Percentiles rank a stretch among this genome's conserved stretches.
phyloP scores from a whole-genome alignment of 2,797 vertebrate species.

The Tenualosa ilisha region DNA sequence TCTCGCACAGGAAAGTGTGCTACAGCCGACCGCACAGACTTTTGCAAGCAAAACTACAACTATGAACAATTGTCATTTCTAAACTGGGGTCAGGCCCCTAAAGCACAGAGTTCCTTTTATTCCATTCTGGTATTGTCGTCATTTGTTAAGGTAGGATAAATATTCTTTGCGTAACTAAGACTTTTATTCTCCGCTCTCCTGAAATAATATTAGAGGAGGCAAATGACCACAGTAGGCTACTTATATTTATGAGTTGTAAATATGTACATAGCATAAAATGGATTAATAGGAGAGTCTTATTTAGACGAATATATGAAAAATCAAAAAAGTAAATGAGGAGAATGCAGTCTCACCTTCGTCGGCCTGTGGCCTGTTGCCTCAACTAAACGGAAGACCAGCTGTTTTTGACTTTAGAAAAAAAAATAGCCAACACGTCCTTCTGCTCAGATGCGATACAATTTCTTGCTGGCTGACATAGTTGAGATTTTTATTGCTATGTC shows the following conservation, averaged over 20 bases:
- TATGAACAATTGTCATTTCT: conserved; percentile 91
- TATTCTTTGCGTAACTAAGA: conserved; percentile 67
- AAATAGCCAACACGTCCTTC: conserved; percentile 62
- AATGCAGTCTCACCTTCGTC: conserved; percentile 54
- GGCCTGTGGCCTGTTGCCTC: conserved; percentile 56
- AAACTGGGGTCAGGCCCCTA: conserved; percentile 50
- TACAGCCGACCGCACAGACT: conserved; percentile 75
- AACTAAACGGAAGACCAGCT: conserved; percentile 46
- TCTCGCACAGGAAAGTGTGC: conserved; percentile 84
- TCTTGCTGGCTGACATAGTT: conserved; percentile 63
- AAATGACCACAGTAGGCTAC: conserved; percentile 45
- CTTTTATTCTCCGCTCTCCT: conserved; percentile 50
- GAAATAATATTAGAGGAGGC: conserved; percentile 50
- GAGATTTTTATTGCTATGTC: conserved; percentile 71
- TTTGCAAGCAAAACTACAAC: conserved; percentile 87
- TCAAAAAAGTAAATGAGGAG: conserved; percentile 39
- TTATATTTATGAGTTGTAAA: conserved; percentile 85
- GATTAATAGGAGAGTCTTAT: conserved; percentile 26
- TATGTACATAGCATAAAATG: conserved; percentile 67
- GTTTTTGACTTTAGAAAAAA: conserved; percentile 61
- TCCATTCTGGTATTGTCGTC: conserved; percentile 64
- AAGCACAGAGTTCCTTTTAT: conserved; percentile 50
- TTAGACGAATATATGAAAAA: conserved; percentile 32
- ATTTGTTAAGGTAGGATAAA: conserved; percentile 84
- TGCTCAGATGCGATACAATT: conserved; percentile 51